A percentile compares a stretch with the other conserved stretches of the same genome.
These are phyloP conservation scores for Drepana falcataria DNA, from an alignment of 2,888 invertebrate species.

Conservation along the genomic window DNA sequence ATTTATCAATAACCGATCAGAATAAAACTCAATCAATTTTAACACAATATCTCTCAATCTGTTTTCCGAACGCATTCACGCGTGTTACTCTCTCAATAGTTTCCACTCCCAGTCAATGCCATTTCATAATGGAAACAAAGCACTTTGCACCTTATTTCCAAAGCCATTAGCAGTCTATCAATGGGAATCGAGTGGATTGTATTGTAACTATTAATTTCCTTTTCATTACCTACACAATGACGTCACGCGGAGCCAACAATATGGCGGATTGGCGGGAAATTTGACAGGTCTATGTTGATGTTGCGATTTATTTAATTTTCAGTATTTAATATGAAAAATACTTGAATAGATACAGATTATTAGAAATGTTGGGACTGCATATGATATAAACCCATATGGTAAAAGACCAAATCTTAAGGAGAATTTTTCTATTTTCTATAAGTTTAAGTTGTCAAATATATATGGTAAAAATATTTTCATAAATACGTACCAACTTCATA, in stretches of 20 bases:
- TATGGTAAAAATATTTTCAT: no score
- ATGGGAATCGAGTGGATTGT: conserved; percentile 25
- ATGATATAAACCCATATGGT: no score
- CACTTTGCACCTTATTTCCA: conserved; percentile 23
- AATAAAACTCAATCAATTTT: conserved; percentile 33
- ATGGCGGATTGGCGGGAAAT: conserved; percentile 58
- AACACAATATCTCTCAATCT: conserved; percentile 35
- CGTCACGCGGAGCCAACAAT: conserved; percentile 62
- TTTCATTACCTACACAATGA: conserved; percentile 63
- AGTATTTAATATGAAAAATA: no score
- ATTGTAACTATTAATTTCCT: conserved; percentile 67
- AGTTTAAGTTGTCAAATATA: no score
- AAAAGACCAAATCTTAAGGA: no score
- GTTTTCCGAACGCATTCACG: conserved; percentile 36
- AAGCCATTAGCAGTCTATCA: not conserved
- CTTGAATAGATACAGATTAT: no score
- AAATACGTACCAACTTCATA: no score
- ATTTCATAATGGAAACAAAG: conserved; percentile 3
- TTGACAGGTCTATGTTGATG: conserved; percentile 50
- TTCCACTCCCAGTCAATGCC: conserved; percentile 18
- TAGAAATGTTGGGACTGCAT: no score
- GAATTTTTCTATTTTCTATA: no score
- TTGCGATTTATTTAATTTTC: conserved; percentile 28
- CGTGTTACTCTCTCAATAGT: conserved; percentile 36
- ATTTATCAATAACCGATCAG: conserved; percentile 6